These are phyloP conservation scores for Meteorus cinctellus DNA, from an alignment of 2,888 invertebrate genomes.

Conservation along the genomic window DNA sequence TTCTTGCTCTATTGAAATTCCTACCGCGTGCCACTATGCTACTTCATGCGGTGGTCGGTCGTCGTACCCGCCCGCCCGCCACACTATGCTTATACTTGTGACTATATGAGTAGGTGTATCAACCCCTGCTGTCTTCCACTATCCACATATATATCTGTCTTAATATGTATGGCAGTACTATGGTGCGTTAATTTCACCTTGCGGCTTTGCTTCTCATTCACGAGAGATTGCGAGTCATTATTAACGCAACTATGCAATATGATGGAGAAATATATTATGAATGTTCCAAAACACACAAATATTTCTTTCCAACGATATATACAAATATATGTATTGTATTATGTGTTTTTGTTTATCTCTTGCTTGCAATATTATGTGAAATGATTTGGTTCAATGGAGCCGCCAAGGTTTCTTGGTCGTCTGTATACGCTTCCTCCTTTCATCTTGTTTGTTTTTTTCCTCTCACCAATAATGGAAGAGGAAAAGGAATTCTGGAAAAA, in stretches of 20 bases:
- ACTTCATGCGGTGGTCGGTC: slow-evolving; percentile 53
- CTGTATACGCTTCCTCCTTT: background rate
- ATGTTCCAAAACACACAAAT: background rate
- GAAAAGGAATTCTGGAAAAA: slow-evolving; percentile 23
- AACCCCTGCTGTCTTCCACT: slow-evolving; percentile 15
- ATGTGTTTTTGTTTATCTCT: too few relatives aligned
- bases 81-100: slow-evolving; percentile 42
- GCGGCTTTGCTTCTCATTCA: slow-evolving; percentile 19
- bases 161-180: background rate
- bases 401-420: too few relatives aligned
- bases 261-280: background rate
- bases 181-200: slow-evolving; percentile 30
- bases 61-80: slow-evolving; percentile 20
- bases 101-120: slow-evolving; percentile 55
- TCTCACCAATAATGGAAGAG: background rate
- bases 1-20: slow-evolving; percentile 66
- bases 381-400: background rate
- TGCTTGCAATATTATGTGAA: too few relatives aligned
- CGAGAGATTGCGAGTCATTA: slow-evolving; percentile 31
- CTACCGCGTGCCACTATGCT: slow-evolving; percentile 59
- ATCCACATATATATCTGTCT: slow-evolving; percentile 1
- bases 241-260: slow-evolving; percentile 14
- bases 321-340: background rate
- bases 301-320: background rate
- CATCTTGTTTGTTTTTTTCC: background rate